Conservation (phyloP, 2,113 vertebrate genomes). For the Psammodynastes pulverulentus region DNA sequence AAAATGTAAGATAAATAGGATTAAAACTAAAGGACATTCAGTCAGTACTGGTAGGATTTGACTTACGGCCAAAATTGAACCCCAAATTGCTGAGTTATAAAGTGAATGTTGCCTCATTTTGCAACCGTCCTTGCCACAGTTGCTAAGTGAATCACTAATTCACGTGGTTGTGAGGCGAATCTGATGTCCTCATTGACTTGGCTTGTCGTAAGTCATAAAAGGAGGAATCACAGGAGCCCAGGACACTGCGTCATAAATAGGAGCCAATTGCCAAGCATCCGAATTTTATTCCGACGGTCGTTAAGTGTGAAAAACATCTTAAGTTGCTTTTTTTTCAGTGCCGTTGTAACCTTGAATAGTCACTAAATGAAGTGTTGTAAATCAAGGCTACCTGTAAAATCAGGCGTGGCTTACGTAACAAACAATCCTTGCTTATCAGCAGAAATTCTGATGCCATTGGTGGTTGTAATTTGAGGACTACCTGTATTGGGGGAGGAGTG, state of each 20-base stretch:
- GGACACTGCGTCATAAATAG: not conserved
- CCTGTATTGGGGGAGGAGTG: too few species aligned
- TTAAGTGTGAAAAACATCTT: not conserved
- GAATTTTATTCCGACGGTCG: not conserved
- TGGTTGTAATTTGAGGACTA: too few species aligned
- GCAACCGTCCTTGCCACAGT: not conserved
- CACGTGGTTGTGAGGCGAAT: not conserved
- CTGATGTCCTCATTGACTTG: too few species aligned
- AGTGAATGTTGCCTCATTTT: not conserved
- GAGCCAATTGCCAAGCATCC: not conserved
- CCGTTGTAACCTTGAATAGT: too few species aligned
- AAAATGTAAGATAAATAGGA: not conserved
- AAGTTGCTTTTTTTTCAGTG: not conserved
- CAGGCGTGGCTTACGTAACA: too few species aligned
- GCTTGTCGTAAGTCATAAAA: too few species aligned
- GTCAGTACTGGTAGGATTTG: not conserved
- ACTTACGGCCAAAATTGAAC: not conserved
- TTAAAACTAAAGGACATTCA: not conserved
- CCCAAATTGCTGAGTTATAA: too few species aligned
- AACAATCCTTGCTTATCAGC: too few species aligned
- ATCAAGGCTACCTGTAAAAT: too few species aligned
- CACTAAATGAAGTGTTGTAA: too few species aligned
- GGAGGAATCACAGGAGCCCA: too few species aligned
- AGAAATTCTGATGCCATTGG: too few species aligned
- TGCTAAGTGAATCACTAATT: not conserved